Conservation (phyloP, 2,888 invertebrate species). For the Aphelenchoides bicaudatus region DNA sequence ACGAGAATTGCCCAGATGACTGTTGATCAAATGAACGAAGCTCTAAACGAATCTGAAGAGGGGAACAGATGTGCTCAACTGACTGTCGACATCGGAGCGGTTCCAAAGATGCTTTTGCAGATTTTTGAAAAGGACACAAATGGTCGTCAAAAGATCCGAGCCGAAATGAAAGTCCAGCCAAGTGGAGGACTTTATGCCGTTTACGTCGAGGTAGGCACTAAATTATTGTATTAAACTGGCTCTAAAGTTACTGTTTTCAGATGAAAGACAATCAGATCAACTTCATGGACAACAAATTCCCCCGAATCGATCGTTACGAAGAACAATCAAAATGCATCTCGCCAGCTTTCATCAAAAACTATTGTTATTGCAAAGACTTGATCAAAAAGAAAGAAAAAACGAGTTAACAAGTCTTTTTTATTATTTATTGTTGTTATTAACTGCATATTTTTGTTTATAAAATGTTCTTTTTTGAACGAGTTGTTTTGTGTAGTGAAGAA, state of each 20-base stretch:
- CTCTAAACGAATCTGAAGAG: background rate
- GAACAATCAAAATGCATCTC: background rate
- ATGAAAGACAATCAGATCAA: too few species aligned
- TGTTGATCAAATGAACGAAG: background rate
- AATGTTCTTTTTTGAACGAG: too few species aligned
- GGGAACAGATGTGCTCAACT: background rate
- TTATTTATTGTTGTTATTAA: too few species aligned
- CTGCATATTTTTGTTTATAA: too few species aligned
- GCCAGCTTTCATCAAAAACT: background rate
- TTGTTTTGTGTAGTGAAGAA: too few species aligned
- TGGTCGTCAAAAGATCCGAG: background rate
- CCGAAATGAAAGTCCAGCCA: background rate
- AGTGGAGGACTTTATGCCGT: background rate
- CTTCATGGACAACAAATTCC: background rate
- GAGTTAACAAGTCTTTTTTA: too few species aligned
- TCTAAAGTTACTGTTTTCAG: too few species aligned
- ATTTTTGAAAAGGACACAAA: background rate
- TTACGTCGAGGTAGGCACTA: background rate
- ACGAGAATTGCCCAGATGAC: background rate
- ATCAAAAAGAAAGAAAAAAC: too few species aligned
- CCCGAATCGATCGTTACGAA: slow-evolving; percentile 1
- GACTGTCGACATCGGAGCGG: background rate
- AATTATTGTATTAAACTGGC: too few species aligned
- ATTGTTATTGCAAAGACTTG: slow-evolving; percentile 6
- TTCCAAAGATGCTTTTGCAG: too few species aligned